Evolutionary conservation across 2,797 vertebrate species (phyloP), one percentile per base, ranked within the genome.

Genomic region (Ctenopoma kingsleyae): DNA sequence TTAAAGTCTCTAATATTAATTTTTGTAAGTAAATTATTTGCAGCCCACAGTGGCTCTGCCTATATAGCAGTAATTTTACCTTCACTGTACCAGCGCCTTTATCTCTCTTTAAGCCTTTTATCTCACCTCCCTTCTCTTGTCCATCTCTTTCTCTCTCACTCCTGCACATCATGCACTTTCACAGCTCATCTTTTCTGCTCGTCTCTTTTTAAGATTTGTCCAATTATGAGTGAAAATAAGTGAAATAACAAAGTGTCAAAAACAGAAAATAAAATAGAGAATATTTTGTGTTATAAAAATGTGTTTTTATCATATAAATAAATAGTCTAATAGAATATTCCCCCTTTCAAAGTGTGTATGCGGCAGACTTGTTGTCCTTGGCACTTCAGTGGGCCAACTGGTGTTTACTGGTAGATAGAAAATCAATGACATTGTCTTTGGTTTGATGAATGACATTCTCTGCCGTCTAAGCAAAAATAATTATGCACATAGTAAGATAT

Each of bases 171-270:
- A 9, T 77, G 57, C 51, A 20, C 48, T 48, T 70, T 73, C 32
- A 17, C 48, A 41, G 32, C 19, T 52, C 55, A 19, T 64, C 16
- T 41, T 77, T 57, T 61, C n/a, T 58, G 17, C 30, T 15, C 47
- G 41, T 17, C 23, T 49, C 53, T 57, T 27, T 41, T 53, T 46
- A 61, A 67, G 46, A 27, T 36, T 36, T 58, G 19, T 58, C 38
- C 25, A 27, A 81, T 83, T 81, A 77, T 72, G 51, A 48, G 30
- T 57, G n/a, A 51, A 84, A 75, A 71, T 51, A 86, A 66, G 73
- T 5, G 3, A n/a, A 41, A 22, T 54, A 38, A 65, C 6, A 6
- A 54, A 15, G 27, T 46, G 53, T 67, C 13, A 53, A 65, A 53
- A 64, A 32, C 36, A 38, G 30, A 48, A 46, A 41, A 76, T 54